Evolutionary conservation across 2,888 invertebrate genomes (phyloP).

Genomic region (Hydraecia micacea): DNA sequence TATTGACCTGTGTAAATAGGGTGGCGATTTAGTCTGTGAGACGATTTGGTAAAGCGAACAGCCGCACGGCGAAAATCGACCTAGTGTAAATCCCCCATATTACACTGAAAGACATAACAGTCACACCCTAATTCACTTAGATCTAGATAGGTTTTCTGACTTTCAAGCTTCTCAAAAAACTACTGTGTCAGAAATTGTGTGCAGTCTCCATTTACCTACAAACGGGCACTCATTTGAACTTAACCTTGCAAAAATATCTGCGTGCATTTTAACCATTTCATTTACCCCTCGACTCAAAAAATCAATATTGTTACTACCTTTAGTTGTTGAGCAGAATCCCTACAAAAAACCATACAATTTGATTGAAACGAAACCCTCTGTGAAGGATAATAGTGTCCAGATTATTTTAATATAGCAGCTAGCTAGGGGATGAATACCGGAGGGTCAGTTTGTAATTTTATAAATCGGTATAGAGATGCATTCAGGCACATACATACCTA

Average conservation of each 20-base stretch:
- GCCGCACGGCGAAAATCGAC: background rate
- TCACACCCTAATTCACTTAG: background rate
- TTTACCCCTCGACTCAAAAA: slow-evolving; percentile 16
- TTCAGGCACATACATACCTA: background rate
- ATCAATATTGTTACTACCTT: slow-evolving; percentile 48
- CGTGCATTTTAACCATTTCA: background rate
- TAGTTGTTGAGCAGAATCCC: slow-evolving; percentile 31
- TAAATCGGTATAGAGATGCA: slow-evolving; percentile 25
- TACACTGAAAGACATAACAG: background rate
- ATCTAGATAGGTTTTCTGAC: background rate
- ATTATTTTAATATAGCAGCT: slow-evolving; percentile 58
- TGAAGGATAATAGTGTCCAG: slow-evolving; percentile 54
- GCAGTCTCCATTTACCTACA: background rate
- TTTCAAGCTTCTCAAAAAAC: background rate
- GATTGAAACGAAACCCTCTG: slow-evolving; percentile 50
- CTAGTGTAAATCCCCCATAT: background rate
- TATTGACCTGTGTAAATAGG: background rate
- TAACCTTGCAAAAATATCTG: slow-evolving; percentile 45
- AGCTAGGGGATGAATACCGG: slow-evolving; percentile 41
- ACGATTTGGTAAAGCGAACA: background rate
- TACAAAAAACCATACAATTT: slow-evolving; percentile 36
- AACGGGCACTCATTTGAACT: background rate
- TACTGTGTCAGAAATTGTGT: background rate
- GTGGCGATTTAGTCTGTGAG: background rate
- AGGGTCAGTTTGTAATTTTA: slow-evolving; percentile 52